Evolutionary conservation across 2,888 invertebrate genomes (phyloP), one percentile per base, ranked within the genome.

Genomic region (Tenthredo livida): DNA sequence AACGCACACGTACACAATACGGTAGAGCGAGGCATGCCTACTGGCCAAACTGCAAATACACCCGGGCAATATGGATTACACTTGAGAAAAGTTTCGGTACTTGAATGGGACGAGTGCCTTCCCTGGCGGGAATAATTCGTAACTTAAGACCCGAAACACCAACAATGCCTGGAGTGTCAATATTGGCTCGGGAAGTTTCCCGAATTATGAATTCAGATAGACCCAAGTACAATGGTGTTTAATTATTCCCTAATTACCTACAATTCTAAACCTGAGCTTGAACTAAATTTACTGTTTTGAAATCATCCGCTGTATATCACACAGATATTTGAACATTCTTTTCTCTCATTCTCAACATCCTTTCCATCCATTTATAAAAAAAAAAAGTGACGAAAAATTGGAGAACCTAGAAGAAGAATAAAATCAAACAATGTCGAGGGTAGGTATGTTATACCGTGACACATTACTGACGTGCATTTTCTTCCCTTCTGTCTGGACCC

Each of bases 1-100:
- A 77, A 77, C 29, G 33, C 37, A 33, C 80, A 61, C 80, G 80
- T 43, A 47, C 40, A 65, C 61, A 80, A 75, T 75, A 47, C 50
- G 72, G 58, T 58, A 54, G 15, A 37, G 10, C 78, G 2, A 7
- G 61, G 61, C 50, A 33, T 61, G 61, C 37, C 33, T 61, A 43
- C 40, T 47, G 50, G 83, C 54, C 29, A 50, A 83, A 83, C 47
- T 40, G 83, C 83, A 83, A 83, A 83, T 67, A 83, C 47, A 40
- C 43, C 80, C 40, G 15, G 33, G 65, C 80, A 80, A 61, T 67
- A 67, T 67, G 83, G 70, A 83, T 83, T 83, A 83, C 83, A 83
- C 83, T 83, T 70, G 83, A 83, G 83, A 83, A 83, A 83, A 83
- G 83, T 83, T 83, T 70, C 17, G 47, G 33, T n/a, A 83, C 83